Conservation (phyloP, 1,140 invertebrate genomes). For the Centruroides vittatus region DNA sequence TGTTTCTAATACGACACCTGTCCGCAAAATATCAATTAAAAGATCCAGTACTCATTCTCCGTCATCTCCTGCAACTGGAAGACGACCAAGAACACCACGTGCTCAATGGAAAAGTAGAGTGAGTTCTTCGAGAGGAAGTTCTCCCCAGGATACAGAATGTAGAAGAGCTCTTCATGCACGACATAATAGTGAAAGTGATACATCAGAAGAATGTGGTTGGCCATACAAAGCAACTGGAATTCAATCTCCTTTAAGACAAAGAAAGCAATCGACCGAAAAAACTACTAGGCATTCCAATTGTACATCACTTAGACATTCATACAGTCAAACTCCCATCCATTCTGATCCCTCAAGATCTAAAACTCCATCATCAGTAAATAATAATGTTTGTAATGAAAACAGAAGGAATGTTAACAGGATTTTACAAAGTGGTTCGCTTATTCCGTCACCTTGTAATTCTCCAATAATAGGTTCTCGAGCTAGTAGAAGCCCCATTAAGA, state of each 20-base stretch:
- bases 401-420: no score
- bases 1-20: background rate
- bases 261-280: background rate
- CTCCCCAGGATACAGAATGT: no score
- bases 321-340: no score
- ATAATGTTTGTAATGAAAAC: constrained; percentile 9
- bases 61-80: constrained; percentile 1
- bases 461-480: no score
- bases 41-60: constrained; percentile 7
- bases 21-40: constrained; percentile 10
- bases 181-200: constrained; percentile 13
- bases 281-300: background rate
- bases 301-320: no score
- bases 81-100: constrained; percentile 7
- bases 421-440: no score
- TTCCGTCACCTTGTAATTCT: no score
- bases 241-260: background rate
- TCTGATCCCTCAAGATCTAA: constrained; percentile 4
- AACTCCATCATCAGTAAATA: constrained; percentile 7
- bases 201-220: constrained; percentile 5
- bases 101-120: constrained; percentile 5
- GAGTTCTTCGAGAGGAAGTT: constrained; percentile 8
- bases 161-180: constrained; percentile 1
- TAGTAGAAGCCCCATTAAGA: no score
- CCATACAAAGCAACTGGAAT: no score